These are phyloP conservation scores for Amorpha juglandis DNA, from an alignment of 2,888 invertebrate species.

Conservation along the genomic window DNA sequence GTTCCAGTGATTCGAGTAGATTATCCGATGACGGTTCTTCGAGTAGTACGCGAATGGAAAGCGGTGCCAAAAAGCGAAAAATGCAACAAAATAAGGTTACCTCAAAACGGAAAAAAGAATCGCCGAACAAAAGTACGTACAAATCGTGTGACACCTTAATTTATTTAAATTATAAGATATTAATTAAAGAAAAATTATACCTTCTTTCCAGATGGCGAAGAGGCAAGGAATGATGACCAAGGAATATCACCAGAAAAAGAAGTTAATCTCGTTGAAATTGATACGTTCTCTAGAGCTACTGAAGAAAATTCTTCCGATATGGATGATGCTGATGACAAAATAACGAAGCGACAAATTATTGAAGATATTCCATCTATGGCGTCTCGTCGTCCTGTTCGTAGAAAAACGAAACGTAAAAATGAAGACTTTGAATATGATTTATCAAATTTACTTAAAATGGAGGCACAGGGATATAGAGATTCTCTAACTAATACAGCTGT, in stretches of 20 bases:
- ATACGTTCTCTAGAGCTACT: slow-evolving; percentile 59
- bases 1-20: slow-evolving; percentile 76
- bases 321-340: slow-evolving; percentile 69
- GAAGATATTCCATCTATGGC: slow-evolving; percentile 50
- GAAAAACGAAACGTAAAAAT: slow-evolving; percentile 86
- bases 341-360: slow-evolving; percentile 48
- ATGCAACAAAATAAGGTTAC: slow-evolving; percentile 51
- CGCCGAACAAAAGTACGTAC: slow-evolving; percentile 51
- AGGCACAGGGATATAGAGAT: slow-evolving; percentile 78
- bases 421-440: slow-evolving; percentile 90
- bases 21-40: slow-evolving; percentile 77
- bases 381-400: slow-evolving; percentile 85
- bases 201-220: slow-evolving; percentile 58
- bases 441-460: slow-evolving; percentile 82
- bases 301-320: slow-evolving; percentile 81
- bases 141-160: slow-evolving; percentile 10
- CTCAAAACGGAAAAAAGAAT: slow-evolving; percentile 60
- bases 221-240: slow-evolving; percentile 45
- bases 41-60: slow-evolving; percentile 62
- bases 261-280: slow-evolving; percentile 48
- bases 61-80: slow-evolving; percentile 66
- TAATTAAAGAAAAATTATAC: slow-evolving; percentile 11
- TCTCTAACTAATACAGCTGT: slow-evolving; percentile 53
- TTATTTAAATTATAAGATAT: background rate
- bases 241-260: slow-evolving; percentile 50